Conservation (phyloP, 2,888 invertebrate species). For the Dryobota labecula region DNA sequence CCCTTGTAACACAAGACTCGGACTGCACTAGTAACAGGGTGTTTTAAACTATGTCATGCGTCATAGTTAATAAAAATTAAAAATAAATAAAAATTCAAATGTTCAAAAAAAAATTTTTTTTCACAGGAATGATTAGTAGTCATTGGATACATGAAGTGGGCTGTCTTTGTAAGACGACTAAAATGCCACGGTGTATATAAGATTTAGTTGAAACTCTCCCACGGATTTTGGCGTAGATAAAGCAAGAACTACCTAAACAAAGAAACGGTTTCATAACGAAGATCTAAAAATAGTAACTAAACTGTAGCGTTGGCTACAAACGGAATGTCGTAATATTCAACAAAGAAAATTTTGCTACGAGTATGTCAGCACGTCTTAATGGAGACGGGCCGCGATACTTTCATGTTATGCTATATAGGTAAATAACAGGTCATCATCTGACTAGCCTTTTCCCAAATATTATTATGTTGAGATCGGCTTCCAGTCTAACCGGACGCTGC, state of each 20-base stretch:
- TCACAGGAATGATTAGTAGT: no score
- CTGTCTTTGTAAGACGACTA: no score
- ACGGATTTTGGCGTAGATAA: neutral
- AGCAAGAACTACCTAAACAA: conserved; percentile 9
- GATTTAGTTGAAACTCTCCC: neutral
- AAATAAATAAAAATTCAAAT: no score
- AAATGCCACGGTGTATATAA: no score
- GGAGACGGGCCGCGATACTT: neutral
- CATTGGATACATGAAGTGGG: no score
- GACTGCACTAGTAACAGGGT: no score
- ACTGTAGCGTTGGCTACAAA: conserved; percentile 6
- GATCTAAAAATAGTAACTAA: conserved; percentile 31
- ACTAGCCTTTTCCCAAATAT: neutral
- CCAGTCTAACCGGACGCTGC: neutral
- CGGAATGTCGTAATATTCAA: conserved; percentile 3
- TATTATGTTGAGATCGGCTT: neutral
- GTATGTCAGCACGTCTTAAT: neutral
- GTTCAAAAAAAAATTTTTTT: no score
- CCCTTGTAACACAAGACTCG: no score
- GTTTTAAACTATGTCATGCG: no score
- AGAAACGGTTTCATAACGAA: conserved; percentile 21
- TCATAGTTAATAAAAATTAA: no score
- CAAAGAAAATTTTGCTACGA: conserved; percentile 4
- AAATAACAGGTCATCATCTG: neutral
- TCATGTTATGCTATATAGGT: neutral